These are phyloP conservation scores for Xiphorhynchus elegans DNA, from an alignment of 2,113 vertebrate species.

Conservation along the genomic window DNA sequence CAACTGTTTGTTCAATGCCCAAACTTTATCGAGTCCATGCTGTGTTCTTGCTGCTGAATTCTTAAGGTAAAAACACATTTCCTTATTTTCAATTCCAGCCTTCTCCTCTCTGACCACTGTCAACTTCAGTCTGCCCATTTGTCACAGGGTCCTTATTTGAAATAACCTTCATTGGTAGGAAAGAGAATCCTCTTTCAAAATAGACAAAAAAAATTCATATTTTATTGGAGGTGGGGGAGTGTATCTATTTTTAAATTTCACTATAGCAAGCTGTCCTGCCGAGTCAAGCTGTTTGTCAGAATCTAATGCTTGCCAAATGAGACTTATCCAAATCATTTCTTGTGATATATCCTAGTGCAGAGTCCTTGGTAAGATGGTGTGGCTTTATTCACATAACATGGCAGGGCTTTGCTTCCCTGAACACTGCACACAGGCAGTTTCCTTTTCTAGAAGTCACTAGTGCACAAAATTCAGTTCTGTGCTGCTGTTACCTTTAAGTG, in stretches of 20 bases:
- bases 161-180: background rate
- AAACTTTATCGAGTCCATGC: background rate
- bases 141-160: background rate
- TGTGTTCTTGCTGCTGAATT: background rate
- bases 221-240: background rate
- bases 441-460: background rate
- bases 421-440: background rate
- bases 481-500: background rate
- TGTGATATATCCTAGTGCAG: background rate
- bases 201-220: background rate
- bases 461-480: background rate
- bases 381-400: background rate
- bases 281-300: background rate
- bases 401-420: background rate
- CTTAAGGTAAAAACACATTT: background rate
- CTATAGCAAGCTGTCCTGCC: background rate
- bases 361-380: background rate
- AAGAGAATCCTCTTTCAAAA: background rate
- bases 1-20: background rate
- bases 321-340: background rate
- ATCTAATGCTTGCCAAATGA: fast-evolving
- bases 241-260: background rate
- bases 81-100: background rate
- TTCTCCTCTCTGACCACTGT: background rate
- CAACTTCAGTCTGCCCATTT: background rate